Evolutionary conservation across 2,888 invertebrate genomes (phyloP), one percentile per base, ranked within the genome.

Genomic region (Drosophila mimetica): DNA sequence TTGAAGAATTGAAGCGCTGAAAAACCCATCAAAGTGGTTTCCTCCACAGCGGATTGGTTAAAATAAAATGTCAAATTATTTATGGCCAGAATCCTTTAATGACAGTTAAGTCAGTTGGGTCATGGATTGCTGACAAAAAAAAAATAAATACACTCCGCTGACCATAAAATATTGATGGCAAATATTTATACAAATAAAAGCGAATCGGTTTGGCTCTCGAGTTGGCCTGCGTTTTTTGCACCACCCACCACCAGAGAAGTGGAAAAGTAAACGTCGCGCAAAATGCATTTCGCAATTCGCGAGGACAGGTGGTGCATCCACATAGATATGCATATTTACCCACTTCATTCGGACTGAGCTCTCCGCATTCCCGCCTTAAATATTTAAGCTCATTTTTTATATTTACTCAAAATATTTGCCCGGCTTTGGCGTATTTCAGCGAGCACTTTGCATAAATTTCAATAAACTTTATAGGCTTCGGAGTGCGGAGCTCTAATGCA

Each of bases 81-180:
- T 64, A 78, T 71, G 72, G 47, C 41, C 55, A 28, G 67, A 53
- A 64, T 77, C 71, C 63, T 52, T 74, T 71, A 74, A 74, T 80
- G 74, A 71, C 74, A 70, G 71, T 66, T 63, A 80, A 61, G 74
- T 76, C 77, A 72, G 77, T 67, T 64, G 71, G 70, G 80, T 74
- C 58, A 47, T 9, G 44, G 44, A 20, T 16, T 14, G 61, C 61
- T 57, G 54, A n/a, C 9, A 8, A 36, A n/a, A n/a, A 30, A 48
- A 51, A 41, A 69, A 47, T 51, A 61, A 71, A 71, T 51, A 72
- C 59, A 65, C 51, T 73, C 36, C 22, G 36, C 46, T 67, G 64
- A 59, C 60, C 67, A 74, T 75, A 71, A 84, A 74, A 75, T 86
- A 86, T 80, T 77, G 73, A 84, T 75, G 53, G 60, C 66, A 65